phyloP scores from a whole-genome alignment of 2,888 invertebrate species.

The Auanema freiburgensis region DNA sequence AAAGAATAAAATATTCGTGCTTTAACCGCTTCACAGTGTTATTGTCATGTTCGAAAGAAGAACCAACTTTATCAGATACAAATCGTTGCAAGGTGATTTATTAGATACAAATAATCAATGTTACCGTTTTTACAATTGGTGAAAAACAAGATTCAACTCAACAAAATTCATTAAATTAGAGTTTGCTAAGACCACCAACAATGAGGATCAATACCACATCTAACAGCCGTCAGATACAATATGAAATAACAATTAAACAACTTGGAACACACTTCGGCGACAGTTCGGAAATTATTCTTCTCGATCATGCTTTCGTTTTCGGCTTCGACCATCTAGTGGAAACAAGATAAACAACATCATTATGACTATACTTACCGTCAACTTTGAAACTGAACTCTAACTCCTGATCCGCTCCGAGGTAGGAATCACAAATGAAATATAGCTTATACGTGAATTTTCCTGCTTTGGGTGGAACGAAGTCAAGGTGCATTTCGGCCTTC shows the following conservation, averaged over 20 bases:
- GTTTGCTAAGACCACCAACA: too few species aligned
- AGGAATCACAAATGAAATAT: constrained; percentile 99
- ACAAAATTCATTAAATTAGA: too few species aligned
- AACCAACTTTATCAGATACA: too few species aligned
- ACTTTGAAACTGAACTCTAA: constrained; percentile 77
- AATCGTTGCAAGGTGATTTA: too few species aligned
- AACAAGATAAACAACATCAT: constrained; percentile 5
- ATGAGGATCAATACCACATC: too few species aligned
- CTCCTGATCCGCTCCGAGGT: constrained; percentile 98
- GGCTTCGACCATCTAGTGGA: constrained; percentile 7
- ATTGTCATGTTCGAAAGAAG: too few species aligned
- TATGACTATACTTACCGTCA: constrained; percentile 18
- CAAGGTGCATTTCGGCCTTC: constrained; percentile 82
- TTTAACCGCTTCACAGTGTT: too few species aligned
- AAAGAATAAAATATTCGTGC: too few species aligned
- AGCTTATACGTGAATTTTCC: constrained; percentile 82
- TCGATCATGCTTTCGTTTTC: constrained; percentile 19
- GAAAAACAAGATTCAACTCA: too few species aligned
- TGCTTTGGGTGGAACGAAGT: constrained; percentile 85
- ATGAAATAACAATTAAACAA: background rate
- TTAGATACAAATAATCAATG: too few species aligned
- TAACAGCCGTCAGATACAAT: too few species aligned
- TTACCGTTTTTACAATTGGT: too few species aligned
- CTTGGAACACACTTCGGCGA: background rate
- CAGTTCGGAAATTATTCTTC: background rate